A percentile compares a stretch with the other conserved stretches of the same genome.
phyloP scores from a whole-genome alignment of 2,797 vertebrate genomes.

The Xenops minutus region DNA sequence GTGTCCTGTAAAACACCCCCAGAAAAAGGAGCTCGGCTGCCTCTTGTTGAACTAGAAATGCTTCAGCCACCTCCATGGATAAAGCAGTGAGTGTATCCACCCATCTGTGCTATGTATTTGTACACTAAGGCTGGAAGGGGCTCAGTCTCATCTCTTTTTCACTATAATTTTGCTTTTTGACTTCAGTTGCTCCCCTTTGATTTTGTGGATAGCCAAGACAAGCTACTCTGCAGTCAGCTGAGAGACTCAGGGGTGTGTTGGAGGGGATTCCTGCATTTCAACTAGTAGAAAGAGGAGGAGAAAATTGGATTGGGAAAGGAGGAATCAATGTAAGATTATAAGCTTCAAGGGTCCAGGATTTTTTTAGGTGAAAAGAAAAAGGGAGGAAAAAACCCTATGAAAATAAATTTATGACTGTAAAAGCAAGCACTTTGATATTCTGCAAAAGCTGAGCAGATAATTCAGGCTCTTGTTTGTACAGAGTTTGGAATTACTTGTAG shows the following conservation, averaged over 20 bases:
- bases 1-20: background rate
- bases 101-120: background rate
- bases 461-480: background rate
- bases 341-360: background rate
- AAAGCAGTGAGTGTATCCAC: background rate
- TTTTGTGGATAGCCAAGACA: background rate
- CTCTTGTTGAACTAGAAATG: background rate
- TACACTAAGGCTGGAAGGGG: background rate
- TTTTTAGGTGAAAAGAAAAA: background rate
- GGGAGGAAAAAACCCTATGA: background rate
- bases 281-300: background rate
- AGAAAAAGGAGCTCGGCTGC: background rate
- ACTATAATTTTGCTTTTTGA: background rate
- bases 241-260: background rate
- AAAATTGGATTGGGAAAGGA: background rate
- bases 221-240: background rate
- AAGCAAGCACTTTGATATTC: background rate
- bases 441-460: background rate
- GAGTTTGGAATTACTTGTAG: background rate
- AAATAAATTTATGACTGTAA: background rate
- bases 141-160: background rate
- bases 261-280: background rate
- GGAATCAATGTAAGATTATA: background rate
- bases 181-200: background rate
- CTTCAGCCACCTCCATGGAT: background rate